Evolutionary conservation across 2,113 vertebrate genomes (phyloP), one percentile per base, ranked within the genome.

Genomic region (Puntigrus tetrazona): DNA sequence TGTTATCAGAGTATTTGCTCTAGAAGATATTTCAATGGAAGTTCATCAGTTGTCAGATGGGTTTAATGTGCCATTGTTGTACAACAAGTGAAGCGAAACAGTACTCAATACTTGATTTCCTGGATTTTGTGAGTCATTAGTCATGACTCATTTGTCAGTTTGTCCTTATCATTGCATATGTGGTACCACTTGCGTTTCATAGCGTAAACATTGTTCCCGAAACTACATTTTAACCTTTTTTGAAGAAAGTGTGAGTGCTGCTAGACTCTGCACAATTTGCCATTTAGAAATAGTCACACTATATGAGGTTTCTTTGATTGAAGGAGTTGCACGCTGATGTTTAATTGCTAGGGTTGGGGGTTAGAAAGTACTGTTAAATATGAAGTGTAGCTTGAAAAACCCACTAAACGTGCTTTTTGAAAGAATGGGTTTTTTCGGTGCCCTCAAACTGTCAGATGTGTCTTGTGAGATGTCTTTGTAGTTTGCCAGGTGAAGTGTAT

Each of bases 381-480:
- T 55, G 52, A 6, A n/a, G 20, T 55, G 52, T n/a, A n/a, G 20
- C 52, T 55, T 55, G 20, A 55, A 55, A 55, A 65, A 7, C 16
- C 29, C 29, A 14, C 59, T 29, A 14, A 63, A 14, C 29, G 59
- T 29, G 20, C 63, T 34, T 34, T 41, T 27, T 41, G 10, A 79
- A 72, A 29, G 43, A 18, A 25, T 47, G 22, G 7, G 7, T 55
- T 55, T 55, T 22, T 9, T n/a, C 43, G 5, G 52, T 25, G 45
- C 36, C 55, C 47, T 27, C 2, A 55, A 65, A 86, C 80, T 61
- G 74, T 73, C 81, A 73, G 75, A 65, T 86, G 57, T 52, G 34
- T 65, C 34, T 6, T 70, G 29, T 34, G 22, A 76, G 77, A 61
- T 59, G 43, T 43, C 78, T 84, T 78, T 74, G 77, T 77, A 87